Conservation (phyloP, 2,113 vertebrate genomes). For the Arothron firmamentum region DNA sequence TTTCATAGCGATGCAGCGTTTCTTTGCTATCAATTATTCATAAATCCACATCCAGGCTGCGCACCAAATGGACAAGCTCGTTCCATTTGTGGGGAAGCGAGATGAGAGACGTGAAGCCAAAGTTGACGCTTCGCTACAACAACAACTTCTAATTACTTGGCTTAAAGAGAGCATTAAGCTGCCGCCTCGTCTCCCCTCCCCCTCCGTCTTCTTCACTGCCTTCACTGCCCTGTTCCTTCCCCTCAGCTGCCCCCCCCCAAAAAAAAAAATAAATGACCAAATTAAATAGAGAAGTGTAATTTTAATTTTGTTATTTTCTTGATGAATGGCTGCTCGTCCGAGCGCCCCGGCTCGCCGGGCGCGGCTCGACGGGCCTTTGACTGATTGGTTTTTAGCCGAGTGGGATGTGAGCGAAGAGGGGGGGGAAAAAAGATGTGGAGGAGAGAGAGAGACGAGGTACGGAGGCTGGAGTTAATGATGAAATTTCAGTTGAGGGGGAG, state of each 20-base stretch:
- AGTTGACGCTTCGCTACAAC: slow-evolving; percentile 40
- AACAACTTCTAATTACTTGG: slow-evolving; percentile 67
- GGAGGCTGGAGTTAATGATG: slow-evolving; percentile 60
- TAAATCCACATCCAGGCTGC: slow-evolving; percentile 56
- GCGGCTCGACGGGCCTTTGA: slow-evolving; percentile 66
- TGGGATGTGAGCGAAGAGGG: slow-evolving; percentile 48
- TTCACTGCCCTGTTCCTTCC: slow-evolving; percentile 31
- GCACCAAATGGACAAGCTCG: slow-evolving; percentile 60
- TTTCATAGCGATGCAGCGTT: slow-evolving; percentile 62
- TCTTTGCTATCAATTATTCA: slow-evolving; percentile 71
- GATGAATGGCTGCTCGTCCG: slow-evolving; percentile 72
- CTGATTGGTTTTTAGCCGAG: slow-evolving; percentile 72
- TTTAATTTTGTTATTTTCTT: slow-evolving; percentile 78
- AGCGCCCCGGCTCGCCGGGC: slow-evolving; percentile 59
- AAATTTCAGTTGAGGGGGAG: slow-evolving; percentile 36
- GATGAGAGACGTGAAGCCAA: slow-evolving; percentile 26
- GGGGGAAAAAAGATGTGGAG: slow-evolving; percentile 8
- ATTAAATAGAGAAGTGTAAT: slow-evolving; percentile 77
- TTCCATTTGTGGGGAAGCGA: slow-evolving; percentile 19
- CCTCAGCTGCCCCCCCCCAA: slow-evolving; percentile 42
- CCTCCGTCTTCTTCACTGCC: slow-evolving; percentile 23
- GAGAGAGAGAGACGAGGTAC: slow-evolving; percentile 41
- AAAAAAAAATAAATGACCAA: slow-evolving; percentile 67
- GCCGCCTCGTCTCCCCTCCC: slow-evolving; percentile 16
- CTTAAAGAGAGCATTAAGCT: slow-evolving; percentile 48